Evolutionary conservation across 1,140 invertebrate genomes (phyloP).

Genomic region (Probaryconus sp.): DNA sequence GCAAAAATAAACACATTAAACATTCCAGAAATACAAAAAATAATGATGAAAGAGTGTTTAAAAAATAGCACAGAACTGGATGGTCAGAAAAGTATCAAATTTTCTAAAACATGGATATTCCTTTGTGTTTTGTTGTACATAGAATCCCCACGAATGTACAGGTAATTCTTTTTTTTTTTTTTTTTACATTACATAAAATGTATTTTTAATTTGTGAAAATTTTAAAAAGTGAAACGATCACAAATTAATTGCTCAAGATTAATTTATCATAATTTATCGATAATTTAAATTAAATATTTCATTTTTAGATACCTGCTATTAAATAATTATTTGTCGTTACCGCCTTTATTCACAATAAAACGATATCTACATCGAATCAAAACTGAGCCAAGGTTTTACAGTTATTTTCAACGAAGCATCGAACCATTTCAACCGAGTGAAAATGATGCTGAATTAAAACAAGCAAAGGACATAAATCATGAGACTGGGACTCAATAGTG

Average conservation of each 20-base stretch:
- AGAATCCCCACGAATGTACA: constrained; percentile 67
- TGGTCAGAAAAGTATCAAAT: constrained; percentile 54
- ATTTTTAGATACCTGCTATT: constrained; percentile 56
- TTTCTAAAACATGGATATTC: constrained; percentile 68
- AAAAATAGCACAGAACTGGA: constrained; percentile 47
- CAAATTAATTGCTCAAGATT: too few relatives aligned
- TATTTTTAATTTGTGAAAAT: too few relatives aligned
- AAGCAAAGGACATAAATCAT: constrained; percentile 44
- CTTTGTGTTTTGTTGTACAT: constrained; percentile 66
- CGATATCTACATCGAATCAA: constrained; percentile 66
- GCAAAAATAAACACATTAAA: constrained; percentile 54
- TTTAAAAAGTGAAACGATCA: too few relatives aligned
- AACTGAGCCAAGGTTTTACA: constrained; percentile 65
- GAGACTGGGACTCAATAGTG: constrained; percentile 10
- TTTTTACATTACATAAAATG: too few relatives aligned
- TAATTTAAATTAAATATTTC: constrained; percentile 3
- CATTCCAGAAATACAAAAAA: constrained; percentile 68
- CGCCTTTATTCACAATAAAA: constrained; percentile 60
- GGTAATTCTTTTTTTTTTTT: constrained; percentile 13
- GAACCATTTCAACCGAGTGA: constrained; percentile 61
- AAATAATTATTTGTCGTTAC: constrained; percentile 67
- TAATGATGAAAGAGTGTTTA: constrained; percentile 70
- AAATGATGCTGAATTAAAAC: constrained; percentile 34
- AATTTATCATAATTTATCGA: not conserved
- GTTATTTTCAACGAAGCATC: constrained; percentile 64